A percentile compares a stretch with the other conserved stretches of the same genome.
These are phyloP conservation scores for Chiloscyllium punctatum DNA, from an alignment of 2,797 vertebrate species.

Conservation along the genomic window DNA sequence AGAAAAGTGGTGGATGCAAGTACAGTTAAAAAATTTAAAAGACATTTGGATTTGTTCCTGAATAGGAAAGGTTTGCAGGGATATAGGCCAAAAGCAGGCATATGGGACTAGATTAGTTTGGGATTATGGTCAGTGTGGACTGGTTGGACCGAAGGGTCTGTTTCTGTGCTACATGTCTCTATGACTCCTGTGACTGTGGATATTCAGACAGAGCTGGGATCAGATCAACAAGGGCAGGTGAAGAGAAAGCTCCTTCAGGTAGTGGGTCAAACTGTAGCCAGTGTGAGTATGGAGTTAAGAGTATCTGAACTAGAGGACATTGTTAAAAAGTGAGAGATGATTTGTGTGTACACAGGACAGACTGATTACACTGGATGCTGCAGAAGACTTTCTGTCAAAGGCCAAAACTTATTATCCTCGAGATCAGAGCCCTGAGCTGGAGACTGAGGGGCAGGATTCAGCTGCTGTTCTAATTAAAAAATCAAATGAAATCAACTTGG, in stretches of 20 bases:
- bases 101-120: too few relatives aligned
- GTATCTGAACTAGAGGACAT: background rate
- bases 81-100: too few relatives aligned
- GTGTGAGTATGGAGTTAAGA: background rate
- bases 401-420: slow-evolving; percentile 65
- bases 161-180: too few relatives aligned
- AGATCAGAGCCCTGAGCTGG: background rate
- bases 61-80: too few relatives aligned
- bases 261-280: background rate
- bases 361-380: slow-evolving; percentile 67
- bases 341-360: slow-evolving; percentile 57
- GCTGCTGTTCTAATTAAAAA: background rate
- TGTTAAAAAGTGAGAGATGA: background rate
- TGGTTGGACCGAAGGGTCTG: too few relatives aligned
- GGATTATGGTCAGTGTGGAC: too few relatives aligned
- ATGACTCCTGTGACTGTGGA: too few relatives aligned
- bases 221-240: background rate
- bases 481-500: background rate
- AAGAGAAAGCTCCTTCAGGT: background rate
- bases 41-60: too few relatives aligned
- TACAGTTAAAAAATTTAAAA: too few relatives aligned
- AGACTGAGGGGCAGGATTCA: background rate
- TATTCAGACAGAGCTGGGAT: too few relatives aligned
- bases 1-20: too few relatives aligned
- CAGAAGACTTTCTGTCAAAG: slow-evolving; percentile 67